Percentiles rank a stretch among this genome's conserved stretches.
These are phyloP conservation scores for Samia ricini DNA, from an alignment of 1,140 invertebrate genomes.

Conservation along the genomic window DNA sequence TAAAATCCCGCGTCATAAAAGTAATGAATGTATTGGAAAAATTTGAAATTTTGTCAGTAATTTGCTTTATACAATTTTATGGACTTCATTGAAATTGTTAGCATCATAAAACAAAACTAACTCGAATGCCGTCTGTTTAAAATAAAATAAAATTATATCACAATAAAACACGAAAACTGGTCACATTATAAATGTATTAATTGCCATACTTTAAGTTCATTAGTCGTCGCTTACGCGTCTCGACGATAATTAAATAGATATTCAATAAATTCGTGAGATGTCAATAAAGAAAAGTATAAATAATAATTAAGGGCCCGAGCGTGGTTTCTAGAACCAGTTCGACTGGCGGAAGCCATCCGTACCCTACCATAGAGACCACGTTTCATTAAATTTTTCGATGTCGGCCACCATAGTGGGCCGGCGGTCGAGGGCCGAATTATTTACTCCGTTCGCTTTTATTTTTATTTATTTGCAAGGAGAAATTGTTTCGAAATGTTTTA, in stretches of 20 bases:
- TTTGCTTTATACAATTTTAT: too few species aligned
- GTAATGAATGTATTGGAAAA: too few species aligned
- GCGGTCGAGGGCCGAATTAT: not conserved
- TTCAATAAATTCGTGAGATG: not conserved
- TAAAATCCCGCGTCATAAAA: too few species aligned
- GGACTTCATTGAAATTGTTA: not conserved
- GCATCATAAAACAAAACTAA: not conserved
- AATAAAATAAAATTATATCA: not conserved
- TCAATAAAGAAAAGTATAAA: not conserved
- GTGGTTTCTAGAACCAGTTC: constrained; percentile 9
- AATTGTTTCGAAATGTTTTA: constrained; percentile 2
- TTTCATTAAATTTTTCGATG: constrained; percentile 24
- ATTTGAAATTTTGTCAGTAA: too few species aligned
- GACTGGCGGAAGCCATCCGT: constrained; percentile 8
- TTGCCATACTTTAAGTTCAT: not conserved
- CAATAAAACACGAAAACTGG: not conserved
- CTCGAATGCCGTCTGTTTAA: not conserved
- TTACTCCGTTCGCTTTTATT: constrained; percentile 7
- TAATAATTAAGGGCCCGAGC: not conserved
- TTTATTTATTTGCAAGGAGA: constrained; percentile 7
- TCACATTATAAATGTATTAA: not conserved
- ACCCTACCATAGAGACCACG: constrained; percentile 5
- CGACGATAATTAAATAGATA: not conserved
- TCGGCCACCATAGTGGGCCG: constrained; percentile 20
- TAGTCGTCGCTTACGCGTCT: not conserved